These are phyloP conservation scores for Anthoscopus minutus DNA, from an alignment of 2,113 vertebrate genomes.

Conservation along the genomic window DNA sequence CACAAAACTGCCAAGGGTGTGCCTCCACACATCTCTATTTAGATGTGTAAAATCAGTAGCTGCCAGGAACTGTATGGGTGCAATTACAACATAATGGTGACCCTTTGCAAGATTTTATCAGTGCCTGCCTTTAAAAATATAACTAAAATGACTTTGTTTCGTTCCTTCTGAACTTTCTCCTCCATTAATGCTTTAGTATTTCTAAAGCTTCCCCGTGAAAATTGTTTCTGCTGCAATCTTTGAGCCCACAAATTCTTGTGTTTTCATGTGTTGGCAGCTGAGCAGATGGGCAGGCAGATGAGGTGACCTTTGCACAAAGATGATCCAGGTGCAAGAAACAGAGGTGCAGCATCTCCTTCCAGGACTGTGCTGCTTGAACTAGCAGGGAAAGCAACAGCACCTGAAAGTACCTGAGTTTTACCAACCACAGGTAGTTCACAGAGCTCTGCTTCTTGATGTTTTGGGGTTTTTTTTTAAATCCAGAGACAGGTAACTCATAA, in stretches of 20 bases:
- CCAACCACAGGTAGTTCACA: not conserved
- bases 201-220: not conserved
- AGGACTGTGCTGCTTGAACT: not conserved
- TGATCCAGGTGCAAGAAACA: not conserved
- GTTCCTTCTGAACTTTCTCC: not conserved
- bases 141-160: not conserved
- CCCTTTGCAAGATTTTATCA: not conserved
- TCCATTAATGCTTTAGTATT: not conserved
- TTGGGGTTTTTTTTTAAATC: not conserved
- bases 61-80: not conserved
- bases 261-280: not conserved
- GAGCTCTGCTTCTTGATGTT: not conserved
- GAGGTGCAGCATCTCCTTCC: not conserved
- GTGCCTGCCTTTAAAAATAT: not conserved
- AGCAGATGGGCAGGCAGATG: not conserved
- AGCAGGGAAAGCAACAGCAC: fast-evolving
- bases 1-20: not conserved
- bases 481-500: not conserved
- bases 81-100: not conserved
- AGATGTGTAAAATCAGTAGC: not conserved
- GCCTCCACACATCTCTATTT: not conserved
- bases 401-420: not conserved
- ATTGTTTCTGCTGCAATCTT: not conserved
- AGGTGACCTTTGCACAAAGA: not conserved
- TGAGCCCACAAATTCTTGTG: not conserved